Evolutionary conservation across 2,888 invertebrate species (phyloP).

Genomic region (Notocelia uddmanniana): DNA sequence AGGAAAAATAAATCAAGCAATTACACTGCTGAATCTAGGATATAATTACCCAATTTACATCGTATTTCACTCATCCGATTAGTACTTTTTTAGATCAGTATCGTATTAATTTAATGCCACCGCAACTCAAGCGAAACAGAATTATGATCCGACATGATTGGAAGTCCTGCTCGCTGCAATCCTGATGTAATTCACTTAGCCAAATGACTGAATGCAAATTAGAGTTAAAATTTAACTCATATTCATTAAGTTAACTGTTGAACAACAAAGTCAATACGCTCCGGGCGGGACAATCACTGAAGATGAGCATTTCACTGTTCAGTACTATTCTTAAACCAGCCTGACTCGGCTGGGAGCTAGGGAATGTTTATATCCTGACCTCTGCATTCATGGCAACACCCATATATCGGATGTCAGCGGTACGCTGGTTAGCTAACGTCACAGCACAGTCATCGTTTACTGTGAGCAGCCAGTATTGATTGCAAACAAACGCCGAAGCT

Average conservation of each 20-base stretch:
- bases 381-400: neutral
- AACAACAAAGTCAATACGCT: conserved; percentile 19
- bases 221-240: conserved; percentile 9
- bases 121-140: neutral
- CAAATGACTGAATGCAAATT: conserved; percentile 15
- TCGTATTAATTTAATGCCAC: neutral
- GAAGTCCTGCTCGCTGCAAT: neutral
- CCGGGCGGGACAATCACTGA: neutral
- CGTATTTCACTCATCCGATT: neutral
- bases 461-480: neutral
- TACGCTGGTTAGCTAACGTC: neutral
- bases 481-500: conserved; percentile 7
- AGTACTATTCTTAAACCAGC: neutral
- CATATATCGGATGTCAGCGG: neutral
- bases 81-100: neutral
- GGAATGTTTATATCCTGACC: neutral
- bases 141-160: conserved; percentile 9
- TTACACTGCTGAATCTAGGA: neutral
- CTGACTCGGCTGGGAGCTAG: neutral
- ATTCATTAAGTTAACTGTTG: conserved; percentile 12
- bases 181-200: conserved; percentile 11
- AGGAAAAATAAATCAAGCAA: neutral
- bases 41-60: neutral
- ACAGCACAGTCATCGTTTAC: neutral
- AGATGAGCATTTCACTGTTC: neutral